These are phyloP conservation scores for Cotesia typhae DNA, from an alignment of 1,140 invertebrate species.

Conservation along the genomic window DNA sequence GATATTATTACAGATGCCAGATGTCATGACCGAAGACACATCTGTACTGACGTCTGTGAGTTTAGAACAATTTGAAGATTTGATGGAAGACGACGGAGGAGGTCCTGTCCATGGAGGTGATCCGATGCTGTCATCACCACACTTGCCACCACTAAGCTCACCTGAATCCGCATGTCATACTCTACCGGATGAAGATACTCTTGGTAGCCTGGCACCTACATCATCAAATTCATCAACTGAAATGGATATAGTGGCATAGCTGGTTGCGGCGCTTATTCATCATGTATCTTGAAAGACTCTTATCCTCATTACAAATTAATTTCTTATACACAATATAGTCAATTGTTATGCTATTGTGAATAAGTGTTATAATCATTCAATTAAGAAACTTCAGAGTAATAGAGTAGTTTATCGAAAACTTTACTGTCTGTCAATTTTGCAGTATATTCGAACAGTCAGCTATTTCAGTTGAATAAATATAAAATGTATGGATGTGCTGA, in stretches of 20 bases:
- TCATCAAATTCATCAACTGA: conserved; percentile 61
- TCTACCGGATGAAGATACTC: conserved; percentile 60
- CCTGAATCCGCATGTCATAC: conserved; percentile 57
- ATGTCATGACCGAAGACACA: conserved; percentile 66
- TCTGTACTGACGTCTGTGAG: conserved; percentile 63
- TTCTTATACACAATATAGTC: not conserved
- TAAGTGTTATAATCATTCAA: not conserved
- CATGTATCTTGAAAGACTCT: conserved; percentile 21
- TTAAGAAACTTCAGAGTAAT: not conserved
- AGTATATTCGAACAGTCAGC: too few relatives aligned
- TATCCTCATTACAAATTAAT: not conserved
- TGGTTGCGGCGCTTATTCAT: conserved; percentile 28
- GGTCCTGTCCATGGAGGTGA: conserved; percentile 72
- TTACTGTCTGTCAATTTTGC: too few relatives aligned
- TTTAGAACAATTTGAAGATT: conserved; percentile 78
- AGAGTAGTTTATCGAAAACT: too few relatives aligned
- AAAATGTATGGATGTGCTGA: too few relatives aligned
- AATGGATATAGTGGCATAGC: conserved; percentile 65
- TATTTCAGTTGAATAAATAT: too few relatives aligned
- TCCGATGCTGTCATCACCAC: conserved; percentile 72
- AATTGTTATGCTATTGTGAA: not conserved
- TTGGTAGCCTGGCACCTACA: conserved; percentile 60
- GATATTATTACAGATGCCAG: conserved; percentile 64
- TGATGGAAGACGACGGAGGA: conserved; percentile 83
- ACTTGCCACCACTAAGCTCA: conserved; percentile 62